Evolutionary conservation across 1,140 invertebrate genomes (phyloP).

Genomic region (Cyrtorhinus lividipennis): DNA sequence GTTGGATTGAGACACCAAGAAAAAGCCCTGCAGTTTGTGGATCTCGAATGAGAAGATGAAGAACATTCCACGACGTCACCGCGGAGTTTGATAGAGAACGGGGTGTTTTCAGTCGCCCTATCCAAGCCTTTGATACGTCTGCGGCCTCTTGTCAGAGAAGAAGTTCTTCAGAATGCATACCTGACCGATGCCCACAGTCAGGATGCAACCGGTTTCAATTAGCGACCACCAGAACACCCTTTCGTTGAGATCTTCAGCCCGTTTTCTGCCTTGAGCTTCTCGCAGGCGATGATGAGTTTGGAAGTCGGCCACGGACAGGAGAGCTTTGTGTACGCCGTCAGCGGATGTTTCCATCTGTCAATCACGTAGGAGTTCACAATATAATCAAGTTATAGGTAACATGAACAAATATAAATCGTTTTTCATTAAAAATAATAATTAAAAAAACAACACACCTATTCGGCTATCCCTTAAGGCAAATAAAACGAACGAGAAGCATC

Average conservation of each 20-base stretch:
- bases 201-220: constrained; percentile 69
- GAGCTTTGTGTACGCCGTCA: constrained; percentile 71
- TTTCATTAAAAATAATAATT: no score
- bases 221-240: constrained; percentile 86
- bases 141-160: constrained; percentile 71
- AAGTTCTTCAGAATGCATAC: constrained; percentile 88
- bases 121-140: constrained; percentile 11
- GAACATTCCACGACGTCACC: no score
- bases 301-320: constrained; percentile 77
- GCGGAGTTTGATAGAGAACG: no score
- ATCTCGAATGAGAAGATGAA: no score
- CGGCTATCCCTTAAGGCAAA: no score
- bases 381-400: background rate
- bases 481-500: no score
- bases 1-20: no score
- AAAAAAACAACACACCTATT: no score
- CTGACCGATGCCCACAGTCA: constrained; percentile 74
- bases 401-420: no score
- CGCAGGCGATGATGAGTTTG: constrained; percentile 92
- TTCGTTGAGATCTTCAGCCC: constrained; percentile 91
- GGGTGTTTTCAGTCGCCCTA: no score
- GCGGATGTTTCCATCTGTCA: constrained; percentile 80
- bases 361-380: constrained; percentile 20
- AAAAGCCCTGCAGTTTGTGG: no score
- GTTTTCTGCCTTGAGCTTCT: constrained; percentile 83